Evolutionary conservation across 2,888 invertebrate species (phyloP).

Genomic region (Lasioglossum lativentre): DNA sequence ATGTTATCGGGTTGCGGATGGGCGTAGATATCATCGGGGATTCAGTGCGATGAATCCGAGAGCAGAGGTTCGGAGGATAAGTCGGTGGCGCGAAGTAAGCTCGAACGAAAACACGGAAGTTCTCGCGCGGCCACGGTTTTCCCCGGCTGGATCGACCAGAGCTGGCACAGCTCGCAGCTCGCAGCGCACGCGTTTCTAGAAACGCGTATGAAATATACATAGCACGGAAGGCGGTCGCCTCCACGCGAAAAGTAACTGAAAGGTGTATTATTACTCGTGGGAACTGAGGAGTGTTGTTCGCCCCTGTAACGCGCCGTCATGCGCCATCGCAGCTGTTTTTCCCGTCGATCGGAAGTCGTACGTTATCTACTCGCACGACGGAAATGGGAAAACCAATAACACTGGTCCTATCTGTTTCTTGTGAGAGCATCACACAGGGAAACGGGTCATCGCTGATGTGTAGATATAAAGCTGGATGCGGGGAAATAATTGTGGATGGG

Average conservation of each 20-base stretch:
- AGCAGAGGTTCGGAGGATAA: constrained; percentile 1
- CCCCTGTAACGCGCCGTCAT: constrained; percentile 5
- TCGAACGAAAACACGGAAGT: constrained; percentile 4
- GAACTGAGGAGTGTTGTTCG: constrained; percentile 38
- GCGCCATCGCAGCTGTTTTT: constrained; percentile 36
- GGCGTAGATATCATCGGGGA: background rate
- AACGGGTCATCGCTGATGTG: background rate
- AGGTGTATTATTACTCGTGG: constrained; percentile 51
- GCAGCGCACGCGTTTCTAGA: background rate
- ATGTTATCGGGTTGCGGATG: background rate
- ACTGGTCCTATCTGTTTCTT: background rate
- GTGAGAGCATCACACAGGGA: background rate
- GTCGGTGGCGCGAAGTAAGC: background rate
- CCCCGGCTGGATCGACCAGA: background rate
- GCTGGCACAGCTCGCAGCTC: background rate
- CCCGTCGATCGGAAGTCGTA: constrained; percentile 29
- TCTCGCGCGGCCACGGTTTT: background rate
- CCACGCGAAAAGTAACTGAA: constrained; percentile 17
- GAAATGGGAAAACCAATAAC: background rate
- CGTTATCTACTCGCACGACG: constrained; percentile 19
- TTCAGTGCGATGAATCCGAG: constrained; percentile 1
- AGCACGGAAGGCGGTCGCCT: background rate
- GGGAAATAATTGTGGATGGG: background rate
- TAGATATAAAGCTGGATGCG: background rate
- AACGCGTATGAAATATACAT: constrained; percentile 25